These are phyloP conservation scores for Teleiodes luculella DNA, from an alignment of 2,888 invertebrate species.

Conservation along the genomic window DNA sequence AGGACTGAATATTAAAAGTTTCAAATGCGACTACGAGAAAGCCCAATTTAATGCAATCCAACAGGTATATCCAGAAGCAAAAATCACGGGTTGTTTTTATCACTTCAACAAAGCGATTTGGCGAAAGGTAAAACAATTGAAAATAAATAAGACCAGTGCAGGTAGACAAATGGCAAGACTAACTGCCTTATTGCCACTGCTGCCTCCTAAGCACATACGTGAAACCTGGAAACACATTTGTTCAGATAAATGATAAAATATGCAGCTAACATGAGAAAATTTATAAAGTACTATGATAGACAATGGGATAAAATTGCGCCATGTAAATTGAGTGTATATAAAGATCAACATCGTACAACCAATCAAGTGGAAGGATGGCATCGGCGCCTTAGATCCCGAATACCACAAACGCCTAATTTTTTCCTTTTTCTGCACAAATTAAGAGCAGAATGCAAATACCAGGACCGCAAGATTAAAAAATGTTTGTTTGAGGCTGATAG, in stretches of 20 bases:
- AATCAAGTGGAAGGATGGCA: slow-evolving; percentile 13
- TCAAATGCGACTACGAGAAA: slow-evolving; percentile 6
- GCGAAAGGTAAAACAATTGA: background rate
- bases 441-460: slow-evolving; percentile 1
- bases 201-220: slow-evolving; percentile 8
- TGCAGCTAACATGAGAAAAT: background rate
- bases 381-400: too few species aligned
- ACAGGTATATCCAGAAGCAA: slow-evolving; percentile 3
- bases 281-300: background rate
- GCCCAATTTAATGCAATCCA: slow-evolving; percentile 5
- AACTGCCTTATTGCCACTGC: slow-evolving; percentile 2
- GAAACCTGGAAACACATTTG: slow-evolving; percentile 4
- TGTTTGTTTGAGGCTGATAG: background rate
- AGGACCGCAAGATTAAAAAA: slow-evolving; percentile 3
- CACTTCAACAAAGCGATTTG: background rate
- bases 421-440: background rate
- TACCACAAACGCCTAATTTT: background rate
- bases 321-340: slow-evolving; percentile 3
- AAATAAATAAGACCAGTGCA: background rate
- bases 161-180: background rate
- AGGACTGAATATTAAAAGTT: background rate
- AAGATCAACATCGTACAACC: slow-evolving; percentile 10
- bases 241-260: background rate
- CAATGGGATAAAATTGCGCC: background rate
- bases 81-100: background rate